Evolutionary conservation across 92 coral and sea anemone genomes (phyloP).

Genomic region (Palythoa grandis): DNA sequence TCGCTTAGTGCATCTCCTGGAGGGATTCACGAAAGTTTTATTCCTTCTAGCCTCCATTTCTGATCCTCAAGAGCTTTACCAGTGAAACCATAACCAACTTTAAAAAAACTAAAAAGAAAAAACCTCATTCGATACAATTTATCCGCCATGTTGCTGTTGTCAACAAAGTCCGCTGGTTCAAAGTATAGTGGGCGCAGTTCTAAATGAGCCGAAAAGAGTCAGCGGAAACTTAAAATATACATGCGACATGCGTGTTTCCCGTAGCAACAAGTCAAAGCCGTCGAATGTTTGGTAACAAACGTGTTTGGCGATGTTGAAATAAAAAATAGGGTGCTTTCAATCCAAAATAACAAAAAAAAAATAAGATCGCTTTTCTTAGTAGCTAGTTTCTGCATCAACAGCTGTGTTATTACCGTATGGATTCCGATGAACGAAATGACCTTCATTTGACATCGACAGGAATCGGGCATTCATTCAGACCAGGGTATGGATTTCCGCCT

Average conservation of each 20-base stretch:
- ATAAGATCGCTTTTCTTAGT: not conserved
- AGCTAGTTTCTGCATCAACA: no score
- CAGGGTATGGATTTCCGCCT: slow-evolving; percentile 75
- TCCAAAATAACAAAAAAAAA: not conserved
- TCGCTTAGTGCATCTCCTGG: no score
- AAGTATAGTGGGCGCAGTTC: not conserved
- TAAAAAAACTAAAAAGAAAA: no score
- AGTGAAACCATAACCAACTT: no score
- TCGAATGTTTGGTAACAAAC: slow-evolving; percentile 41
- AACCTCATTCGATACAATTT: no score
- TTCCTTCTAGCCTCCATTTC: no score
- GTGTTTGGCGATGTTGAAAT: slow-evolving; percentile 7
- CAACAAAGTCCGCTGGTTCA: slow-evolving; percentile 17
- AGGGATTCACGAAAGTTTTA: no score
- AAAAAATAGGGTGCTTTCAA: not conserved
- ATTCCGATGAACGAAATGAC: slow-evolving; percentile 73
- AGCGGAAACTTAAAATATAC: not conserved
- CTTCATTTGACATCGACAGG: slow-evolving; percentile 83
- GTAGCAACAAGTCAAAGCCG: slow-evolving; percentile 19
- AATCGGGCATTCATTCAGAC: slow-evolving; percentile 69
- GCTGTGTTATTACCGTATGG: no score
- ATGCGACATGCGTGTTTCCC: slow-evolving; percentile 49
- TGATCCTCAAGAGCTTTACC: no score
- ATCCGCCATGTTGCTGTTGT: slow-evolving; percentile 30
- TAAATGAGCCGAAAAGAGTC: not conserved